These are phyloP conservation scores for Muscidifurax raptorellus DNA, from an alignment of 1,140 invertebrate genomes.

Conservation along the genomic window DNA sequence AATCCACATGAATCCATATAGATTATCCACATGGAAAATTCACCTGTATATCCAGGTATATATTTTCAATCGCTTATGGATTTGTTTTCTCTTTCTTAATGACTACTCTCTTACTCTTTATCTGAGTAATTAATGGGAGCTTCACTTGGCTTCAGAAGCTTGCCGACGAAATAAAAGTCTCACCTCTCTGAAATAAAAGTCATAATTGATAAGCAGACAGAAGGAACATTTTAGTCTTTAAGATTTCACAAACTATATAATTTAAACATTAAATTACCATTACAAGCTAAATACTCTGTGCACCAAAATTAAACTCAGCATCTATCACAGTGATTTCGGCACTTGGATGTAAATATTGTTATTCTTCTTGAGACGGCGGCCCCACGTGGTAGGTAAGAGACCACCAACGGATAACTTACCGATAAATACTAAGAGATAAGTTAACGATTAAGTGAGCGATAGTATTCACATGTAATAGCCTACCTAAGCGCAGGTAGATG, in stretches of 20 bases:
- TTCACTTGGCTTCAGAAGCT: slow-evolving; percentile 93
- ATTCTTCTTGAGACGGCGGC: no score
- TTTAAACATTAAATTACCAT: slow-evolving; percentile 30
- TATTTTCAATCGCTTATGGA: slow-evolving; percentile 64
- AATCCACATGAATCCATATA: no score
- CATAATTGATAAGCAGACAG: not conserved
- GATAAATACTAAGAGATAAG: no score
- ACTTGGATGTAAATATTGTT: slow-evolving; percentile 28
- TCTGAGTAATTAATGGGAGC: slow-evolving; percentile 94
- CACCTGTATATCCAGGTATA: not conserved
- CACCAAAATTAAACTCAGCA: slow-evolving; percentile 45
- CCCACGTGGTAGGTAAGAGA: no score
- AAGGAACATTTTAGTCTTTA: not conserved
- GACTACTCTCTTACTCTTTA: slow-evolving; percentile 85
- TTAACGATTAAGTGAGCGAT: no score
- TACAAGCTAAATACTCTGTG: slow-evolving; percentile 36
- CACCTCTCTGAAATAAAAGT: slow-evolving; percentile 91
- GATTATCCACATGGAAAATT: no score
- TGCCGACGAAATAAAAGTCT: slow-evolving; percentile 86
- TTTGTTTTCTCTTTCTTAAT: slow-evolving; percentile 69
- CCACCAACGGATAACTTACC: no score
- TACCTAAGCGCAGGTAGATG: no score
- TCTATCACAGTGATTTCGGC: slow-evolving; percentile 38
- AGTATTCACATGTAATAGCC: no score
- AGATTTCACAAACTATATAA: not conserved